phyloP scores from a whole-genome alignment of 2,113 vertebrate genomes.

The Psilopogon haemacephalus region DNA sequence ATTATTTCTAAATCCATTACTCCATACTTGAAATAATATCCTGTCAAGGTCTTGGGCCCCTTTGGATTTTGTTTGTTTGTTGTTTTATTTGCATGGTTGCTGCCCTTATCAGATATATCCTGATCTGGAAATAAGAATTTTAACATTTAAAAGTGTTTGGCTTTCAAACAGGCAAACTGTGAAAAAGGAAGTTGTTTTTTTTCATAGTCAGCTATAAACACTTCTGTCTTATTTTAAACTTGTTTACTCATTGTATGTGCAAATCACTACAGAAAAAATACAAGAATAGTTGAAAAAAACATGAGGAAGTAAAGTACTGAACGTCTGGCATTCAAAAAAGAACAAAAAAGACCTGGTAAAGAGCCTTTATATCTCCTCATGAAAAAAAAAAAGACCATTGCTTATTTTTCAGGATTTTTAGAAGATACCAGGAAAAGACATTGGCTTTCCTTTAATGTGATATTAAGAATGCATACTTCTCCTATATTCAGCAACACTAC shows the following conservation, averaged over 20 bases:
- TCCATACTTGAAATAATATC: background rate
- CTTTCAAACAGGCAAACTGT: background rate
- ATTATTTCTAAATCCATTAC: background rate
- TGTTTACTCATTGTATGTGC: background rate
- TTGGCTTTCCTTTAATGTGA: background rate
- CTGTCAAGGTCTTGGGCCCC: background rate
- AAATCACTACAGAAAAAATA: background rate
- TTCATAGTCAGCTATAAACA: background rate
- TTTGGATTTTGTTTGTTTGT: background rate
- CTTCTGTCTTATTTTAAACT: background rate
- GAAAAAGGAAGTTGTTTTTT: background rate
- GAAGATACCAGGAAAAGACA: background rate
- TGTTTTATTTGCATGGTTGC: background rate
- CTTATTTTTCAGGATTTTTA: background rate
- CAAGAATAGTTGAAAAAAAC: background rate
- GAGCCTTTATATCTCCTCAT: background rate
- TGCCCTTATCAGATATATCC: background rate
- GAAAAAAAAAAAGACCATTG: background rate
- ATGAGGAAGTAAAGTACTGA: background rate
- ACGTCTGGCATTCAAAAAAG: no score
- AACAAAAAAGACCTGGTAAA: background rate
- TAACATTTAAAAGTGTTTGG: background rate
- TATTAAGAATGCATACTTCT: background rate
- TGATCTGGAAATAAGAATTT: background rate
- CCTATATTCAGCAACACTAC: background rate